These are phyloP conservation scores for Altica lythri DNA, from an alignment of 2,888 invertebrate species.

Conservation along the genomic window DNA sequence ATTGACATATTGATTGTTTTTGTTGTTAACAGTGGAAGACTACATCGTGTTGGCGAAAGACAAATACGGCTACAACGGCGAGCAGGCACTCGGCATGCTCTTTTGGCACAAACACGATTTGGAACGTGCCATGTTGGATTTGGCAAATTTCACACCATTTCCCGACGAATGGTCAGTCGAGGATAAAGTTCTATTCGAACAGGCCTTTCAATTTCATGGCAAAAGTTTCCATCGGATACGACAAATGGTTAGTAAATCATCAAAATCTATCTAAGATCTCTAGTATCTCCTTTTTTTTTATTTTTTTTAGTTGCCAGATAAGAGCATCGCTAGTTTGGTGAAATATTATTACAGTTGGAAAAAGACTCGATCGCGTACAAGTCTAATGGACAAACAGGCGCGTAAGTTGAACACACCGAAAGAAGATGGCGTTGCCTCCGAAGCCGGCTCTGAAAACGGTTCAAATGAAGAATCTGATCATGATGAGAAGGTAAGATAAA, in stretches of 20 bases:
- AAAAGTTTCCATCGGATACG: conserved; percentile 96
- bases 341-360: conserved; percentile 99
- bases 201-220: conserved; percentile 97
- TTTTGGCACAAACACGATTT: conserved; percentile 98
- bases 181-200: conserved; percentile 97
- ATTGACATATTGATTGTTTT: too few relatives aligned
- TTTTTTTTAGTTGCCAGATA: conserved; percentile 83
- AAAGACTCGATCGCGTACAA: conserved; percentile 89
- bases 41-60: conserved; percentile 94
- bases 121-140: conserved; percentile 87
- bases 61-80: conserved; percentile 96
- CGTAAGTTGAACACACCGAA: conserved; percentile 69
- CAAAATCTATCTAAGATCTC: too few relatives aligned
- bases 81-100: conserved; percentile 96
- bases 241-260: conserved; percentile 91
- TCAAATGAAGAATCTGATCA: conserved; percentile 86
- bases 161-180: conserved; percentile 99
- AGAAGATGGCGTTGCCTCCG: conserved; percentile 71
- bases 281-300: too few relatives aligned
- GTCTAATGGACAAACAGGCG: conserved; percentile 89
- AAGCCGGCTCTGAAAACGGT: conserved; percentile 82
- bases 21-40: conserved; percentile 97
- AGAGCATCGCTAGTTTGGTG: conserved; percentile 92
- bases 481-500: conserved; percentile 82
- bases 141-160: conserved; percentile 96